Evolutionary conservation across 2,113 vertebrate genomes (phyloP).

Genomic region (Pagrus major): DNA sequence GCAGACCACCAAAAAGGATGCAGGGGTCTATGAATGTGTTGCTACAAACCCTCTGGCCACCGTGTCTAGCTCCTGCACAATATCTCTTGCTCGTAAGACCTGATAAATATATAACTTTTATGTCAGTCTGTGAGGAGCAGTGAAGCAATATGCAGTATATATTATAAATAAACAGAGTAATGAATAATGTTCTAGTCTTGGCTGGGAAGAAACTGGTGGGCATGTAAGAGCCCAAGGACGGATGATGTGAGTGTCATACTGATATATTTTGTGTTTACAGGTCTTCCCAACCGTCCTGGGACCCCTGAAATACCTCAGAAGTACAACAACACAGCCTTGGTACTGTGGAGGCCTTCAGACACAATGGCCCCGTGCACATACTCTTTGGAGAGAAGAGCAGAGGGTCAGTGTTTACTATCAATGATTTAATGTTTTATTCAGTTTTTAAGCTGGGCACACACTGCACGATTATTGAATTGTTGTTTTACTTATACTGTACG

Average conservation of each 20-base stretch:
- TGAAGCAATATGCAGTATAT: neutral
- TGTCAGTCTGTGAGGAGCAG: neutral
- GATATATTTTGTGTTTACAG: constrained; percentile 75
- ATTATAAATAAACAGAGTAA: neutral
- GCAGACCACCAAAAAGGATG: constrained; percentile 90
- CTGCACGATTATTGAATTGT: no score
- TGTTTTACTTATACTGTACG: no score
- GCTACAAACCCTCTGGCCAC: constrained; percentile 91
- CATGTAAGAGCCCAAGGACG: neutral
- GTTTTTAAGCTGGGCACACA: no score
- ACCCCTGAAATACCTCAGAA: constrained; percentile 96
- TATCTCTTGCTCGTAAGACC: constrained; percentile 94
- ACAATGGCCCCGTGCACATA: constrained; percentile 94
- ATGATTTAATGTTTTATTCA: neutral
- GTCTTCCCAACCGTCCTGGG: constrained; percentile 91
- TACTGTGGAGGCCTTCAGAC: constrained; percentile 95
- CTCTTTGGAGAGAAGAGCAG: constrained; percentile 88
- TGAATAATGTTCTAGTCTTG: neutral
- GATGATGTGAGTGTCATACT: neutral
- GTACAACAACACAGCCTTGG: constrained; percentile 94
- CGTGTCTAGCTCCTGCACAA: constrained; percentile 91
- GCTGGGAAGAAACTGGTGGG: neutral
- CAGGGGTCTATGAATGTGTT: constrained; percentile 94
- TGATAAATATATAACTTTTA: neutral
- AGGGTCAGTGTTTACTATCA: constrained; percentile 82